These are phyloP conservation scores for Limnephilus lunatus DNA, from an alignment of 2,888 invertebrate species.

Conservation along the genomic window DNA sequence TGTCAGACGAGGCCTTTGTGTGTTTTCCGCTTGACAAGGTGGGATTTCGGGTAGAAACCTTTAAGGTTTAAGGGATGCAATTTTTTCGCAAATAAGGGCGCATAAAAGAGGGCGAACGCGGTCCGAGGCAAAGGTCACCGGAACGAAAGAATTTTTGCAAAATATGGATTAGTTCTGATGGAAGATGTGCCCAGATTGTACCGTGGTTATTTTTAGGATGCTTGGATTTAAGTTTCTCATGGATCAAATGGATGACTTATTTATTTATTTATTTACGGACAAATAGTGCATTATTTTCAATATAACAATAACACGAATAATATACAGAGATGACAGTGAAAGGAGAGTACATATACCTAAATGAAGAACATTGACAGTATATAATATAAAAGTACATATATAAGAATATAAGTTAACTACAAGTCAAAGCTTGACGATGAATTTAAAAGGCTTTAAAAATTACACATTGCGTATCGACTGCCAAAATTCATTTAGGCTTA, in stretches of 20 bases:
- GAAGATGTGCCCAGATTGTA: not conserved
- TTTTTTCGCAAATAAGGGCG: constrained; percentile 37
- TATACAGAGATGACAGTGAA: too few relatives aligned
- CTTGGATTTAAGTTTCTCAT: not conserved
- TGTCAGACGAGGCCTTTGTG: constrained; percentile 41
- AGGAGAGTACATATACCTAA: too few relatives aligned
- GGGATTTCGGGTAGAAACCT: constrained; percentile 9
- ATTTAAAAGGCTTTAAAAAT: too few relatives aligned
- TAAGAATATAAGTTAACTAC: too few relatives aligned
- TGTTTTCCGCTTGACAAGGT: not conserved
- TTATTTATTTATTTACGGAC: too few relatives aligned
- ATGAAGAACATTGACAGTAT: too few relatives aligned
- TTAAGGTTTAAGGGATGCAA: not conserved
- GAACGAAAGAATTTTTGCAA: constrained; percentile 9
- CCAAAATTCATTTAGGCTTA: too few relatives aligned
- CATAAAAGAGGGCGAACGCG: constrained; percentile 29
- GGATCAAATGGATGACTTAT: not conserved
- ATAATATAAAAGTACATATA: too few relatives aligned
- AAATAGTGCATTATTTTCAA: too few relatives aligned
- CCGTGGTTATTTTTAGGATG: not conserved
- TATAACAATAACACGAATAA: too few relatives aligned
- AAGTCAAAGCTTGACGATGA: too few relatives aligned
- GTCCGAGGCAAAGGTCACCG: constrained; percentile 29
- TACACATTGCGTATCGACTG: too few relatives aligned
- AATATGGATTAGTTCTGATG: constrained; percentile 24